Evolutionary conservation across 2,797 vertebrate species (phyloP).

Genomic region (Xenentodon cancila): DNA sequence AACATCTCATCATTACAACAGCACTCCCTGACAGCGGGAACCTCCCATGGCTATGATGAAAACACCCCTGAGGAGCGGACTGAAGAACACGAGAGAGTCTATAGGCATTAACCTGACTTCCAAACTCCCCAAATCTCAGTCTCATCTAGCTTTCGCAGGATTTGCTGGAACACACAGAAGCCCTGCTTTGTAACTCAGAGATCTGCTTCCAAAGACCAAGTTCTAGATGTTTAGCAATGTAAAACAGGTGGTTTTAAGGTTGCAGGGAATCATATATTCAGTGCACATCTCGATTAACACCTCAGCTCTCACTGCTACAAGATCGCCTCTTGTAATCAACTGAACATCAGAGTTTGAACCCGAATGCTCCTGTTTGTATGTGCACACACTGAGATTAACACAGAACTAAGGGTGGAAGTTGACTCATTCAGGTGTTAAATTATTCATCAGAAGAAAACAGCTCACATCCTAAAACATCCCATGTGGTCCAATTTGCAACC

Average conservation of each 20-base stretch:
- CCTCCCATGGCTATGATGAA: slow-evolving; percentile 1
- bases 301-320: slow-evolving; percentile 16
- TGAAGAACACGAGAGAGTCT: background rate
- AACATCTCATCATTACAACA: background rate
- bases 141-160: background rate
- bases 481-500: slow-evolving; percentile 54
- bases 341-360: slow-evolving; percentile 2
- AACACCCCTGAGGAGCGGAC: slow-evolving; percentile 16
- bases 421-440: slow-evolving; percentile 43
- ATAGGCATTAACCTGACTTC: background rate
- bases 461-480: slow-evolving; percentile 54
- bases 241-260: background rate
- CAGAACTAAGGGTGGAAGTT: slow-evolving; percentile 33
- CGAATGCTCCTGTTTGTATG: background rate
- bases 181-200: background rate
- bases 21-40: background rate
- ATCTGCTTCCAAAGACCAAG: background rate
- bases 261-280: background rate
- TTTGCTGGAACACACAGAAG: background rate
- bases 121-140: background rate
- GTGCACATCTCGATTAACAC: background rate
- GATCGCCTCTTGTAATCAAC: slow-evolving; percentile 26
- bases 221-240: background rate
- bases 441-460: slow-evolving; percentile 54
- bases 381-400: slow-evolving; percentile 11